Evolutionary conservation across 1,140 invertebrate species (phyloP).

Genomic region (Bathynomus jamesi): DNA sequence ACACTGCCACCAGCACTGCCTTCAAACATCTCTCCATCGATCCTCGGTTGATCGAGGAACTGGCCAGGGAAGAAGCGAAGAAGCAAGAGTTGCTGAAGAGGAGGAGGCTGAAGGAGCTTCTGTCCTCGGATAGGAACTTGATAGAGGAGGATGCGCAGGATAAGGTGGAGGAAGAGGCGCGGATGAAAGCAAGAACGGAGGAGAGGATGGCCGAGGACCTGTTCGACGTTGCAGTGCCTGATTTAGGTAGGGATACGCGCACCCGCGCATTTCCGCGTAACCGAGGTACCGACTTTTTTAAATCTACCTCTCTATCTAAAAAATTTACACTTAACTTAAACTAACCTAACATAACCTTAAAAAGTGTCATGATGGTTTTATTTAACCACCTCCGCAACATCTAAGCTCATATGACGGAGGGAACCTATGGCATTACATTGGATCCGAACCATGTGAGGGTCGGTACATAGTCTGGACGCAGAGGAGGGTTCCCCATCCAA

Average conservation of each 20-base stretch:
- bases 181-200: slow-evolving; percentile 3
- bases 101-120: neutral
- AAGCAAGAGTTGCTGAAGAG: neutral
- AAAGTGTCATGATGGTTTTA: too few relatives aligned
- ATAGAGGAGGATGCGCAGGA: slow-evolving; percentile 1
- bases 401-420: too few relatives aligned
- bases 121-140: neutral
- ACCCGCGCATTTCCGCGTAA: neutral
- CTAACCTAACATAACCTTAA: too few relatives aligned
- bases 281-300: too few relatives aligned
- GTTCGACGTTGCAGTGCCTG: slow-evolving; percentile 9
- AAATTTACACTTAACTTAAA: too few relatives aligned
- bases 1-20: slow-evolving; percentile 3
- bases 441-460: too few relatives aligned
- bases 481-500: too few relatives aligned
- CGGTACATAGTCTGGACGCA: too few relatives aligned
- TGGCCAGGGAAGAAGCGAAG: neutral
- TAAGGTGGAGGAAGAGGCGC: slow-evolving; percentile 6
- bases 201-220: slow-evolving; percentile 11
- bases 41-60: neutral
- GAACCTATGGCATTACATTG: too few relatives aligned
- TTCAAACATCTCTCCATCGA: neutral
- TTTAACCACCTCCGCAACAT: too few relatives aligned
- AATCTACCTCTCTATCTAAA: neutral
- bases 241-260: slow-evolving; percentile 10